Conservation (phyloP, 2,888 invertebrate genomes). For the Seira ritae region DNA sequence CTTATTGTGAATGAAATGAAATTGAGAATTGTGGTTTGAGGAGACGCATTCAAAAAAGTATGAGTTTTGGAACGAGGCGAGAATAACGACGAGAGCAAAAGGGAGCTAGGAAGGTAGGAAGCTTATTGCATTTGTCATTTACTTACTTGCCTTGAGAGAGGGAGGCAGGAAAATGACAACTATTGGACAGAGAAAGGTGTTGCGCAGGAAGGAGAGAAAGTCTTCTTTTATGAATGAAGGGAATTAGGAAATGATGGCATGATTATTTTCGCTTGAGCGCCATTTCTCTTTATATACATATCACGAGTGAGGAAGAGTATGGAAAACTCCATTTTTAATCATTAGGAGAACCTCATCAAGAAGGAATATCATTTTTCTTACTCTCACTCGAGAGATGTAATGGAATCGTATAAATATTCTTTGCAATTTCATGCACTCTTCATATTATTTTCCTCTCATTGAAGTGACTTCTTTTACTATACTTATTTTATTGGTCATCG, state of each 20-base stretch:
- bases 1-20: too few species aligned
- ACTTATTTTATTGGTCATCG: constrained; percentile 4
- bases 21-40: too few species aligned
- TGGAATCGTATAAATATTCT: constrained; percentile 13
- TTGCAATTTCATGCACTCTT: background rate
- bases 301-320: background rate
- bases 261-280: background rate
- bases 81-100: too few species aligned
- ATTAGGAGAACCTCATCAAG: constrained; percentile 37
- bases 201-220: background rate
- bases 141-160: too few species aligned
- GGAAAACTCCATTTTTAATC: constrained; percentile 45
- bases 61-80: too few species aligned
- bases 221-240: constrained; percentile 6
- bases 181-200: background rate
- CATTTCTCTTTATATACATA: background rate
- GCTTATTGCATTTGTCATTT: too few species aligned
- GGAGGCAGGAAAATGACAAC: too few species aligned
- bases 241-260: constrained; percentile 4
- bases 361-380: constrained; percentile 36
- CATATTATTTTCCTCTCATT: background rate
- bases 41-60: too few species aligned
- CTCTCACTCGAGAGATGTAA: background rate
- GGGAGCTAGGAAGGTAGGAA: too few species aligned
- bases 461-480: background rate